Evolutionary conservation across 2,888 invertebrate species (phyloP).

Genomic region (Acanthosepion lycidas): DNA sequence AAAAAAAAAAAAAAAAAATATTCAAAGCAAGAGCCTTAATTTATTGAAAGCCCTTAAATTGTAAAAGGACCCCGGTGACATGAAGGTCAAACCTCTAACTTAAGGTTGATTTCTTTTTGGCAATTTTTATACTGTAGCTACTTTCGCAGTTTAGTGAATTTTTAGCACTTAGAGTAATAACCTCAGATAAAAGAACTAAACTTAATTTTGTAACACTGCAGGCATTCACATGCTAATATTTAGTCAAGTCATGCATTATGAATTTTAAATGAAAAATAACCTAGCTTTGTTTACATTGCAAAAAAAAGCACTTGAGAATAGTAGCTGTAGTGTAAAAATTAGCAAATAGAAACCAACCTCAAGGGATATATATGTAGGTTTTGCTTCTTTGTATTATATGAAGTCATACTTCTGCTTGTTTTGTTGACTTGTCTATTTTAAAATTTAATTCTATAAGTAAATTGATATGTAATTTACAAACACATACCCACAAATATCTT

Average conservation of each 20-base stretch:
- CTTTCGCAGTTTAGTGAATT: not conserved
- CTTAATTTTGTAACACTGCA: not conserved
- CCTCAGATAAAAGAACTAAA: not conserved
- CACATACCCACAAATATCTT: not conserved
- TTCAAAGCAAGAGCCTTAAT: not conserved
- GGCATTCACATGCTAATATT: not conserved
- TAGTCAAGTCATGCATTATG: not conserved
- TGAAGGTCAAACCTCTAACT: constrained; percentile 17
- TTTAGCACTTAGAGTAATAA: not conserved
- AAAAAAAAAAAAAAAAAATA: not conserved
- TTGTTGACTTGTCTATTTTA: constrained; percentile 33
- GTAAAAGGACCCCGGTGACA: constrained; percentile 17
- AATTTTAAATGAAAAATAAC: not conserved
- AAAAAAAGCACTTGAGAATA: not conserved
- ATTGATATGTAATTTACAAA: not conserved
- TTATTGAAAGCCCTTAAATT: not conserved
- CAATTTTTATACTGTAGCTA: constrained; percentile 17
- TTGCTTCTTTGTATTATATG: not conserved
- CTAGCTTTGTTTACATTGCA: not conserved
- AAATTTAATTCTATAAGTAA: not conserved
- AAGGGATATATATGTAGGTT: constrained; percentile 1
- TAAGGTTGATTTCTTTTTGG: constrained; percentile 33
- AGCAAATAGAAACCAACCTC: not conserved
- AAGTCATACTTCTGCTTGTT: not conserved
- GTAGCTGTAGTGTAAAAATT: not conserved